Evolutionary conservation across 92 coral and sea anemone genomes (phyloP), one percentile per base, ranked within the genome.

Genomic region (Epizoanthus ramosus): DNA sequence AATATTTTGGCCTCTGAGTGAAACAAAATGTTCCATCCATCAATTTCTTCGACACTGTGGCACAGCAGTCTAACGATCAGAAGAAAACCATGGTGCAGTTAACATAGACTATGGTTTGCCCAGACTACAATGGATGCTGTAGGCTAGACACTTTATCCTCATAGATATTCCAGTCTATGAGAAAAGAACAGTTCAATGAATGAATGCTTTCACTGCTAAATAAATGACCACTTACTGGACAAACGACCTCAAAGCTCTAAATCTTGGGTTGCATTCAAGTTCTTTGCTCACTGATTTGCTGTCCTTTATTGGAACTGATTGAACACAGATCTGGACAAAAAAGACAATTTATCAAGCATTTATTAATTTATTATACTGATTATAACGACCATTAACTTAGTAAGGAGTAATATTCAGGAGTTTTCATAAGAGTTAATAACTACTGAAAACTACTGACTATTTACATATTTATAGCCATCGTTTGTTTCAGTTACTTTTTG

Each of bases 11-110:
- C 91, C n/a, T 69, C 73, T 56, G 91, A 84, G 23, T 84, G 83
- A 65, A 68, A 71, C 14, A 88, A 88, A 63, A 85, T 80, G 53
- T 89, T 85, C 88, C 91, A 89, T 37, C 91, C 95, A 85, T 85
- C 84, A 69, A 84, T 84, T 35, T 16, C 69, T 57, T 90, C 92
- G 45, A 89, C 82, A 65, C 82, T 80, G 79, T 91, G 88, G 23
- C 88, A 87, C 57, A 92, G 57, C 85, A 90, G 47, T 53, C 97
- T 92, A 69, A 37, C 53, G 24, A 17, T 21, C 1, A 10, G 45
- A 60, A 74, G 25, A 54, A 9, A 43, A 43, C 8, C 50, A 5
- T 43, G 50, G 50, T 43, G 50, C 6, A 9, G 10, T 43, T 43
- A 43, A 43, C n/a, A n/a, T n/a, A 41, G 47, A 43, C 50, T 43